Evolutionary conservation across 1,140 invertebrate species (phyloP), one percentile per base, ranked within the genome.

Genomic region (Acromyrmex echinatior): DNA sequence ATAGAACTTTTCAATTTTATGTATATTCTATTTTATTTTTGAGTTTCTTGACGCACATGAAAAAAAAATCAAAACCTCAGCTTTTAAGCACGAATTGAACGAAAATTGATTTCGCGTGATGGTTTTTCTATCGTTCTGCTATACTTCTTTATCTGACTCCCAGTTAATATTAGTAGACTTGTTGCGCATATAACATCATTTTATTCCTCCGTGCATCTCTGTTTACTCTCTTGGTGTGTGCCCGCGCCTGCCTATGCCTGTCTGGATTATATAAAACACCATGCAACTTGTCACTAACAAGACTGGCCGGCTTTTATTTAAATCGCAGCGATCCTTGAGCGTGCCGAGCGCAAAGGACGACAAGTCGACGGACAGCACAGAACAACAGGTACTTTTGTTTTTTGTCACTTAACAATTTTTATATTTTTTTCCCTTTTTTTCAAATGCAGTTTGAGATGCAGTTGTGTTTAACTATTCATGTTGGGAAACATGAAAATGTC

Each of bases 291-390:
- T 91, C 86, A 92, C 86, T 94, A 93, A 94, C 90, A 90, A 95
- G 95, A 95, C 96, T 94, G 97, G 97, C 93, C 96, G 97, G 95
- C 97, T 98, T 96, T 97, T 98, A 95, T 98, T 98, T 96, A 98
- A 98, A 96, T 98, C 98, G 90, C 98, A 98, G 95, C 96, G 98
- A 92, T 98, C 98, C 78, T 98, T 98, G 94, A 98, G 98, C 88
- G 98, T 99, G 95, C 98, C 98, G 71, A 98, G 97, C n/a, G 96
- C 97, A 31, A 97, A 97, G 96, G 97, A 96, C 96, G 96, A 96
- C 95, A 96, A 97, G 60, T 18, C 91, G 3, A 82, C 65, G n/a
- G 93, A 95, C 31, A 93, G 93, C 12, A 35, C 89, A 16, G 94
- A 94, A 68, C 16, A 92, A 3, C 95, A 95, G 93, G 94, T 94